Base-by-base conservation (phyloP, 2,888 invertebrate genomes). In the Geophilus truncorum region DNA sequence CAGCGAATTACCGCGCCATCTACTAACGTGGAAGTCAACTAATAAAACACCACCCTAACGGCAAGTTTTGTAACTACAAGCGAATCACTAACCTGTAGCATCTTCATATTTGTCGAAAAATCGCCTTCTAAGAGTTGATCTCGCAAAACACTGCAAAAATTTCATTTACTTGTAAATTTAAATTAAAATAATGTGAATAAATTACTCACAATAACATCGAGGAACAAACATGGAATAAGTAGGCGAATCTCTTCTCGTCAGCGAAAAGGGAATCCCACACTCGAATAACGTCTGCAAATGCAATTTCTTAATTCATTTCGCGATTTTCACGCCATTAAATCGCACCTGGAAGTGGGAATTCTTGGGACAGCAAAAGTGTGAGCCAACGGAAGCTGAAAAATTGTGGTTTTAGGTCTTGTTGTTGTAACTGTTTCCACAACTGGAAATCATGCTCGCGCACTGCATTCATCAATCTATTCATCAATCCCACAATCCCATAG, bases 301-400 rank as follows among this genome's bases (percentile, higher is more conserved):
- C 7, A 76, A 25, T 5, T 18, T 9, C 7, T 12, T 12, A 75
- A 18, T 9, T 76, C 25, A 76, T 76, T 76, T 76, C 7, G 1
- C 3, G 51, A 3, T 1, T 7, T 79, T 6, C 23, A 21, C 2
- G 18, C 4, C 45, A 51, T 57, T 79, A 1, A 10, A n/a, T 18
- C 28, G 88, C 45, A 79, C 88, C 88, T 79, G 99, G 98, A 83
- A 99, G 89, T 25, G 96, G 94, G 88, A 98, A 98, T 88, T 99
- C 98, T 90, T 99, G 98, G 1, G 97, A 97, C 7, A 99, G 89
- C 79, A 99, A 88, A 57, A 99, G 89, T 0, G 97, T 98, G 82
- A 99, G 89, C 98, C 99, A 99, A 83, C 98, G 94, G 88, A 98
- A 97, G 87, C 96, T 96, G 86, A 95, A 98, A 88, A 95, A 98